Evolutionary conservation across 2,113 vertebrate genomes (phyloP), one percentile per base, ranked within the genome.

Genomic region (Psilopogon haemacephalus): DNA sequence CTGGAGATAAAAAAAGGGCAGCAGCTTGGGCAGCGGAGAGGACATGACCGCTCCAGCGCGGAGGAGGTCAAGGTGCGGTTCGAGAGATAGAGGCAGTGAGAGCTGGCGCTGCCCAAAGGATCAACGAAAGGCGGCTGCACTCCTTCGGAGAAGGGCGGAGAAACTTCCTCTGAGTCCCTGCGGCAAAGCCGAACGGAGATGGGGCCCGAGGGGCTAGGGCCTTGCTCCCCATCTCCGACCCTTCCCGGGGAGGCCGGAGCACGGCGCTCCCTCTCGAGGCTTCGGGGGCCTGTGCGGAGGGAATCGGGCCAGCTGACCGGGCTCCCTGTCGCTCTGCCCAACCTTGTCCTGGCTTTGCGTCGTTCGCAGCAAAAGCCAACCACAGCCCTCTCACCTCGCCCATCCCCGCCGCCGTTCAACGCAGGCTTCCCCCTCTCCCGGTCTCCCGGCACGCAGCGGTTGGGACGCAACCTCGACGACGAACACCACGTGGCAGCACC

Each of bases 11-110:
- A 84, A 48, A 35, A 63, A 32, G 7, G 10, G 19, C n/a, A 23
- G 18, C 30, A 42, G 52, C 18, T 15, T 15, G 14, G 30, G 13
- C 44, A 44, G 21, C 6, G 9, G 20, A 27, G n/a, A 60, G 50
- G 8, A 58, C 17, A 9, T 5, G 9, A 37, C 1, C 4, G 7
- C 4, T n/a, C 33, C 18, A 1, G 5, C 4, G 6, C 10, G 14
- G 6, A n/a, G 65, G 24, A 23, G 46, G 62, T 58, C 76, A 15
- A 12, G 16, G 5, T 27, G 46, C n/a, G 2, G 4, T 40, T 21
- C 56, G 72, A 46, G 42, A 28, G 60, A 11, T 32, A 26, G 27
- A 8, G 46, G 40, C 6, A 24, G 27, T 2, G 18, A 54, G 55
- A 86, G 32, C 38, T 33, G 52, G 13, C 8, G 3, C 35, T 81